Percentiles rank a stretch among this genome's conserved stretches.
These are phyloP conservation scores for Semibalanus balanoides DNA, from an alignment of 1,140 invertebrate species.

Conservation along the genomic window DNA sequence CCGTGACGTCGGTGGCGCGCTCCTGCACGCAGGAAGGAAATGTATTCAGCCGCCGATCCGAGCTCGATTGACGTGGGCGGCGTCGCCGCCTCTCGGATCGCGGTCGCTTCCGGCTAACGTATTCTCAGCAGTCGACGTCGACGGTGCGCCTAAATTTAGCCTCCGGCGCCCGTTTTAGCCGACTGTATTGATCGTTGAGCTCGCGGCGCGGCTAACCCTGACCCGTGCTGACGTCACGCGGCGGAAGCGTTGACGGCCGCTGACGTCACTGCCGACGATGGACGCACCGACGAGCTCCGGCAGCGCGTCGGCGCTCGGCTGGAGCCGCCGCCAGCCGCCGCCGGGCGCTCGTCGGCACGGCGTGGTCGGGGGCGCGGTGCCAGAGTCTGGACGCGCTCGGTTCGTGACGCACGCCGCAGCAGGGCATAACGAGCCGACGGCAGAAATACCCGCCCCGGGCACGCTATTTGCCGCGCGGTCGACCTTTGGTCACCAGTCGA, in stretches of 20 bases:
- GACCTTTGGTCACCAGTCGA: neutral
- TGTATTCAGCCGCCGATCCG: too few relatives aligned
- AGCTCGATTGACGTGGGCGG: too few relatives aligned
- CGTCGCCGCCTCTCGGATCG: too few relatives aligned
- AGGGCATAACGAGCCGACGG: neutral
- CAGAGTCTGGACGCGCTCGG: neutral
- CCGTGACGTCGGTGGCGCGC: too few relatives aligned
- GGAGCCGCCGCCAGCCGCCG: too few relatives aligned
- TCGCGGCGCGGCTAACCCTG: neutral
- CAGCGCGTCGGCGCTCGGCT: neutral
- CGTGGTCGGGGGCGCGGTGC: too few relatives aligned
- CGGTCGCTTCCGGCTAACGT: neutral
- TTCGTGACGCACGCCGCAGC: neutral
- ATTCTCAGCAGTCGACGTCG: neutral
- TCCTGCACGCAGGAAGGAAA: too few relatives aligned
- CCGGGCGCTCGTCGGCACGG: too few relatives aligned
- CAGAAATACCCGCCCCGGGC: neutral
- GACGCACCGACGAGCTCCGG: neutral
- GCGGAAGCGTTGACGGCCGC: neutral
- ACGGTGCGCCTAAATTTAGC: neutral
- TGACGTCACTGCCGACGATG: neutral
- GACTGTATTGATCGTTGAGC: neutral
- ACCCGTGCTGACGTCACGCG: neutral
- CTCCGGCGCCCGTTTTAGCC: neutral
- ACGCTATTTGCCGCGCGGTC: neutral